Percentiles rank a stretch among this genome's conserved stretches.
phyloP scores from a whole-genome alignment of 2,888 invertebrate genomes.

The Elegia similella region DNA sequence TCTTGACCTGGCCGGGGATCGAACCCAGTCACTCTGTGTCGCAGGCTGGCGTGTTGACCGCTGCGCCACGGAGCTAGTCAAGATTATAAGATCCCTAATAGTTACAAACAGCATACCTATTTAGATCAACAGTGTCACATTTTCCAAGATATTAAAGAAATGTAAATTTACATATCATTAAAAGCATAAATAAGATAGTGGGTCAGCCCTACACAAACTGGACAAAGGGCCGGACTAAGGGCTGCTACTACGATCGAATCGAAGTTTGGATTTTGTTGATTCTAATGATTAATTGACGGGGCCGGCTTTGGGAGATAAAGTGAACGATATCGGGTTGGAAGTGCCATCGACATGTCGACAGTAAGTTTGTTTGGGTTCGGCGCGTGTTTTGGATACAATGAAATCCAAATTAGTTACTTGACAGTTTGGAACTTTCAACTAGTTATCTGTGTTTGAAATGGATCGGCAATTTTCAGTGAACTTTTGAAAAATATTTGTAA shows the following conservation, averaged over 20 bases:
- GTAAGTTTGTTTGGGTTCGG: slow-evolving; percentile 6
- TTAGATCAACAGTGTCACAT: no score
- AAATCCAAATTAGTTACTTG: background rate
- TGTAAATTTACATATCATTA: background rate
- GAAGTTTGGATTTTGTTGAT: slow-evolving; percentile 12
- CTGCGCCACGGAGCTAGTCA: no score
- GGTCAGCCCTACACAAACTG: background rate
- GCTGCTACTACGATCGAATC: background rate
- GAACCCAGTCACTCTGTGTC: no score
- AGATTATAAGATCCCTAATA: no score
- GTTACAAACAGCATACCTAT: no score
- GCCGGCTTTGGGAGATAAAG: slow-evolving; percentile 6
- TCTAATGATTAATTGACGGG: slow-evolving; percentile 13
- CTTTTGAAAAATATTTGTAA: no score
- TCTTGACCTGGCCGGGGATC: no score
- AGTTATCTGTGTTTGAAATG: background rate
- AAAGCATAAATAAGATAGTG: background rate
- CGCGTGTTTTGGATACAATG: background rate
- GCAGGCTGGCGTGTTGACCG: no score
- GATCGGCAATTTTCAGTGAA: background rate
- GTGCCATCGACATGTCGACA: slow-evolving; percentile 1
- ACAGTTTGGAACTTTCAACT: background rate
- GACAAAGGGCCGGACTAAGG: slow-evolving; percentile 6
- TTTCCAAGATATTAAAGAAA: no score
- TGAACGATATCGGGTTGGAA: slow-evolving; percentile 2